Base-by-base conservation (phyloP, 2,888 invertebrate species). In the Ceraclea dissimilis region DNA sequence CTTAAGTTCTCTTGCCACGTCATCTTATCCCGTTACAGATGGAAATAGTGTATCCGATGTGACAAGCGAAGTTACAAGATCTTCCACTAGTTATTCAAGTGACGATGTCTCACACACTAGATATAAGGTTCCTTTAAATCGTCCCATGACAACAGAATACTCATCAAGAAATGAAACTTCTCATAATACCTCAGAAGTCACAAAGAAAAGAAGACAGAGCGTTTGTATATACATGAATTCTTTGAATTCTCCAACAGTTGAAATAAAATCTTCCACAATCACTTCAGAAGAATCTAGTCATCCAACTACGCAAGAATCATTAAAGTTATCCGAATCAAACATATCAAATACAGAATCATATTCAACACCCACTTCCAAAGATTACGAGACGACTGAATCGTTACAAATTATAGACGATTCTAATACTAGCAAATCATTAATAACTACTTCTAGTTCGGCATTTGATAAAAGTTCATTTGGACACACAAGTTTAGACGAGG, bases 151-250 rank as follows among this genome's bases (percentile, higher is more conserved):
- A 2, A 50, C 60, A 1, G 52, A 18, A 11, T 48, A 51, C 19
- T 26, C 49, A 10, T 56, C 53, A 17, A 53, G 26, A 26, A 51
- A 51, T 49, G 56, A 54, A 11, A 18, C 43, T 1, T 52, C 44
- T 11, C 51, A 57, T 5, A 52, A 16, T 11, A 31, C 49, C 46
- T 34, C 50, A n/a, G 56, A 50, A 52, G n/a, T 19, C 10, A 56
- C 49, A 1, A 60, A 58, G 46, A 60, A 60, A 49, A 61, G 62
- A 55, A 53, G 63, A 22, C 61, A 61, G 49, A 65, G 63, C 54
- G 63, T 64, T 44, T 58, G 58, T 51, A 62, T 61, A 48, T 64
- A 62, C 44, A 63, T 63, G 61, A 63, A 58, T 46, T 51, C 62
- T 1, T 26, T 58, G 10, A 58, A 62, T n/a, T 58, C 59, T 22